Percentiles rank a stretch among this genome's conserved stretches.
Evolutionary conservation across 2,113 vertebrate species (phyloP).

Genomic region (Illadopsis cleaveri): DNA sequence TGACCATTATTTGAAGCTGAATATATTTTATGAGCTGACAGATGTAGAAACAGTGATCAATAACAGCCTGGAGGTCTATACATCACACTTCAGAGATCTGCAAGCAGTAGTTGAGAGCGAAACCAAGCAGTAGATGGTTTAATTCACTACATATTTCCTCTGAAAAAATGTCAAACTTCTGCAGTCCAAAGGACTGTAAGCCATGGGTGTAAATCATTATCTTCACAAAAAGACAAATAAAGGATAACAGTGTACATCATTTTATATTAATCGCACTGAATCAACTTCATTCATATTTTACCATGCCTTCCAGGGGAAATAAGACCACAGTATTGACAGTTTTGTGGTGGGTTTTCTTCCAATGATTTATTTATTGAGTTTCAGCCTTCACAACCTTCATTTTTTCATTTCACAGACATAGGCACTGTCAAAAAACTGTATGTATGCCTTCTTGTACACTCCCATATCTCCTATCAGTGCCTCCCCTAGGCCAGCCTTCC

Average conservation of each 20-base stretch:
- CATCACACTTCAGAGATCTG: not conserved
- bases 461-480: not conserved
- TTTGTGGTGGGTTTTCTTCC: not conserved
- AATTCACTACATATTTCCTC: not conserved
- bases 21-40: not conserved
- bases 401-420: not conserved
- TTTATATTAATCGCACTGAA: not conserved
- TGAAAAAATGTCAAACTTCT: not conserved
- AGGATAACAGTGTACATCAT: not conserved
- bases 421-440: not conserved
- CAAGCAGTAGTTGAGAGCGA: not conserved
- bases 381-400: not conserved
- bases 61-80: slow-evolving; percentile 14
- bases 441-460: not conserved
- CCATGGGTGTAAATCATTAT: not conserved
- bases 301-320: not conserved
- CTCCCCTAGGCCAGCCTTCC: not conserved
- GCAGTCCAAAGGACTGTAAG: not conserved
- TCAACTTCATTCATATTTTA: not conserved
- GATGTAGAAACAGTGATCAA: not conserved
- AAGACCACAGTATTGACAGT: not conserved
- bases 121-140: not conserved
- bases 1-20: not conserved
- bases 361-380: not conserved
- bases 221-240: not conserved